Conservation (phyloP, 2,797 vertebrate genomes). For the Margarornis squamiger region DNA sequence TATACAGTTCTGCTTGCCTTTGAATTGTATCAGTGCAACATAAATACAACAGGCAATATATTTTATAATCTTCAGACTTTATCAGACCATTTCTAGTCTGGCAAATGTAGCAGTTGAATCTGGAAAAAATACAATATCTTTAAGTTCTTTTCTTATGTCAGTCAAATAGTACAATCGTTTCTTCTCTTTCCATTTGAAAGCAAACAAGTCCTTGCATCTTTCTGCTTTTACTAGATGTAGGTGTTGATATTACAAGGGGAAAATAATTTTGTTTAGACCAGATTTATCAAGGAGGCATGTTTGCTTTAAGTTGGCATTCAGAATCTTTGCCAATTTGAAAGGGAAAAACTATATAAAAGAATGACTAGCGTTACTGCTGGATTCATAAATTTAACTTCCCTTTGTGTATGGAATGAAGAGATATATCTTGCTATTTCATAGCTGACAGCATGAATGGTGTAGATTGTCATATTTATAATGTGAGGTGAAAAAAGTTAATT, state of each 20-base stretch:
- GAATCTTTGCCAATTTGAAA: neutral
- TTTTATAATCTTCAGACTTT: conserved; percentile 50
- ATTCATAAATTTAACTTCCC: conserved; percentile 21
- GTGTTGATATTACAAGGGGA: neutral
- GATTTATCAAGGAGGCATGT: neutral
- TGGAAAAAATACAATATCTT: conserved; percentile 5
- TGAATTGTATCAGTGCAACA: conserved; percentile 34
- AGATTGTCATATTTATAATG: conserved; percentile 37
- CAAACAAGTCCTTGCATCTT: neutral
- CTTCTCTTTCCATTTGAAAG: conserved; percentile 23
- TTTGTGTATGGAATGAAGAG: conserved; percentile 38
- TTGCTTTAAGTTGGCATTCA: conserved; percentile 1
- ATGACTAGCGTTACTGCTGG: neutral
- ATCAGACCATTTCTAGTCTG: conserved; percentile 28
- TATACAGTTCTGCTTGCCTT: conserved; percentile 31
- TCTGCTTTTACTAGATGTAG: neutral
- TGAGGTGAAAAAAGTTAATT: neutral
- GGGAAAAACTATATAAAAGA: neutral
- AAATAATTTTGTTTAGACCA: conserved; percentile 3
- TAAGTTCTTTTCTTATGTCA: conserved; percentile 7
- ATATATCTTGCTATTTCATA: conserved; percentile 21
- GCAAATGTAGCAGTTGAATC: neutral
- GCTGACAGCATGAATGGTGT: conserved; percentile 18
- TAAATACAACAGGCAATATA: conserved; percentile 36
- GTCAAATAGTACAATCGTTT: neutral